phyloP scores from a whole-genome alignment of 2,113 vertebrate species.

The Numida meleagris region DNA sequence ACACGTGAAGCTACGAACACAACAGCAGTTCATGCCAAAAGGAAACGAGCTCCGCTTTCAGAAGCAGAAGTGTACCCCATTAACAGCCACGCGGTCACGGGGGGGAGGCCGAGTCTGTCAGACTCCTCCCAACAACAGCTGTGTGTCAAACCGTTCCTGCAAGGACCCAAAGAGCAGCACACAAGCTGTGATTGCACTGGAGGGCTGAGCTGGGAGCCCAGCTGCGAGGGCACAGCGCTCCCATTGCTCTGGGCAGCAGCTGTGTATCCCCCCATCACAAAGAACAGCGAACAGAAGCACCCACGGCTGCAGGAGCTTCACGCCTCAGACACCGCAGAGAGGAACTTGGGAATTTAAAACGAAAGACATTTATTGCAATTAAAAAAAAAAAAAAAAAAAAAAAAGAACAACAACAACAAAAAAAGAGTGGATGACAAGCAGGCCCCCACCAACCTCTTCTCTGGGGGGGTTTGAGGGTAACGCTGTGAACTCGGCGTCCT shows the following conservation, averaged over 20 bases:
- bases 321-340: background rate
- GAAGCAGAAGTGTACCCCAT: background rate
- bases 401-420: too few species aligned
- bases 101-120: accelerated
- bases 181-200: accelerated
- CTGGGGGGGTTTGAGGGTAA: background rate
- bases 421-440: accelerated
- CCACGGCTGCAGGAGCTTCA: too few species aligned
- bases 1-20: background rate
- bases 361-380: background rate
- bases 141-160: background rate
- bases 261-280: too few species aligned
- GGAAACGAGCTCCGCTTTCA: background rate
- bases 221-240: accelerated
- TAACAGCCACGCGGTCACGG: accelerated
- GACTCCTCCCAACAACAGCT: too few species aligned
- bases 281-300: background rate
- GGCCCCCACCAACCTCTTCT: background rate
- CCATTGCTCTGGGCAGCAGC: background rate
- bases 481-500: too few species aligned
- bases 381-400: background rate
- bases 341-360: background rate
- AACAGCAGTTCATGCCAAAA: background rate
- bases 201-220: background rate
- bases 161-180: background rate